Percentiles rank a stretch among this genome's conserved stretches.
These are phyloP conservation scores for Zaprionus bogoriensis DNA, from an alignment of 2,888 invertebrate species.

Conservation along the genomic window DNA sequence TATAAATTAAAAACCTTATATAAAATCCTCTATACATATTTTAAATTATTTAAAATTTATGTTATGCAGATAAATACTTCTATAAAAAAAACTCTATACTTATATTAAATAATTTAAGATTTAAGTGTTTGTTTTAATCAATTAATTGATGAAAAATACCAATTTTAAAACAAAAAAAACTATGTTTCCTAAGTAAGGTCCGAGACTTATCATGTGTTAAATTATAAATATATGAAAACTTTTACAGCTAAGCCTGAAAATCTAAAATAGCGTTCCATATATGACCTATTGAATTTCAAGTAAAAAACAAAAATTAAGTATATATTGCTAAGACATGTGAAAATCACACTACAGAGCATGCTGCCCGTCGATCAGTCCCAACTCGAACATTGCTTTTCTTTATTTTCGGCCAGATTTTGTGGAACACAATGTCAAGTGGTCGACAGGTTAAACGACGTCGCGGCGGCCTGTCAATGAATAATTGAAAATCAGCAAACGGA, in stretches of 20 bases:
- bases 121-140: not conserved
- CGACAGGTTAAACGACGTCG: conserved; percentile 64
- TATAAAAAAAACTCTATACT: no score
- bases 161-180: no score
- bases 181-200: no score
- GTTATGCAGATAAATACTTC: no score
- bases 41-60: no score
- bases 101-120: not conserved
- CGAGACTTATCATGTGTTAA: no score
- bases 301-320: not conserved
- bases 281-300: not conserved
- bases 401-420: not conserved
- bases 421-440: conserved; percentile 54
- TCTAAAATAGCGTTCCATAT: no score
- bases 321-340: no score
- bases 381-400: not conserved
- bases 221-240: no score
- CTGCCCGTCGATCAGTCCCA: not conserved
- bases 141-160: not conserved
- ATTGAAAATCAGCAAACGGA: conserved; percentile 58
- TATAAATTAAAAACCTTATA: no score
- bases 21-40: no score
- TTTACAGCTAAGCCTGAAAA: no score
- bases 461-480: conserved; percentile 64
- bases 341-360: not conserved